Conservation (phyloP, 2,888 invertebrate genomes). For the Scaptomyza flava region DNA sequence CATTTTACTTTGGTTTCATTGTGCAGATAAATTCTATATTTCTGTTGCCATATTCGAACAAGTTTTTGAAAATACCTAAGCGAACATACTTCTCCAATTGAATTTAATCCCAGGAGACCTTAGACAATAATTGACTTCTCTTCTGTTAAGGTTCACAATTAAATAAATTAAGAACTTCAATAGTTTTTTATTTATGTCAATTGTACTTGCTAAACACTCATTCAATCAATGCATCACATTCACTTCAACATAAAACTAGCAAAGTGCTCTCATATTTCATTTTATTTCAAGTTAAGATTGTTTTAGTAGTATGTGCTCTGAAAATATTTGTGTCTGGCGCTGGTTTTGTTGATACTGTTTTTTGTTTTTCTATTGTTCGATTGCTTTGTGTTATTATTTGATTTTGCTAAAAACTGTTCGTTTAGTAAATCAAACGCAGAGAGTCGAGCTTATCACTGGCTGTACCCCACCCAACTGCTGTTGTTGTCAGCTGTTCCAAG, state of each 20-base stretch:
- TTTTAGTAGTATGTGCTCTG: conserved; percentile 1
- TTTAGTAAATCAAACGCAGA: conserved; percentile 70
- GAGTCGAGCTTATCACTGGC: conserved; percentile 65
- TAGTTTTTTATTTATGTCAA: neutral
- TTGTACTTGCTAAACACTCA: neutral
- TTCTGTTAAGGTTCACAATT: neutral
- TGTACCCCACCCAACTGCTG: conserved; percentile 45
- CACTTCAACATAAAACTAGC: neutral
- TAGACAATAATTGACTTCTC: neutral
- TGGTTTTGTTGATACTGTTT: conserved; percentile 21
- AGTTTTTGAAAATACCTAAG: conserved; percentile 3
- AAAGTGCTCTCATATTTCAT: conserved; percentile 21
- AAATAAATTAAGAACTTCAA: neutral
- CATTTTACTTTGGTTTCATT: too few relatives aligned
- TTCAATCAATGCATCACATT: neutral
- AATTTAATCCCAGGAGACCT: neutral
- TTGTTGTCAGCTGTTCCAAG: conserved; percentile 56
- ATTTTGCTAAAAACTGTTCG: conserved; percentile 21
- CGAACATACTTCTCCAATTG: neutral
- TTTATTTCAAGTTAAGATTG: neutral
- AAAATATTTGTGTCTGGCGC: conserved; percentile 32
- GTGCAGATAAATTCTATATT: neutral
- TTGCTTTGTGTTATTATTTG: conserved; percentile 13
- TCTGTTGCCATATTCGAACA: conserved; percentile 2
- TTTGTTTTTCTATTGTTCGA: conserved; percentile 12